phyloP scores from a whole-genome alignment of 2,797 vertebrate genomes.

The Moxostoma hubbsi region DNA sequence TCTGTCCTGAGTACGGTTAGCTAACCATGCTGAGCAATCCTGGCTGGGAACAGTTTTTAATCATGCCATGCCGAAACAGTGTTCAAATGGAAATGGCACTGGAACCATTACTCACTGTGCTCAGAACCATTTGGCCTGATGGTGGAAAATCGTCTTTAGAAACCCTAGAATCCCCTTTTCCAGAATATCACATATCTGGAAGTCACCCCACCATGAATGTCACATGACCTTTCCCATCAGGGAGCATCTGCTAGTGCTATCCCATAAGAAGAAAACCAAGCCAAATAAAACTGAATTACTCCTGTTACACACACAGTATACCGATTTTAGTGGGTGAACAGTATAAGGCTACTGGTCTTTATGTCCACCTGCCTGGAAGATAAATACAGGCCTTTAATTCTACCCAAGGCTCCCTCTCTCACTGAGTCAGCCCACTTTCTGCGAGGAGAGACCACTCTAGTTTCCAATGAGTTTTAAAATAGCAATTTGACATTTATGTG shows the following conservation, averaged over 20 bases:
- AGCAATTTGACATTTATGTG: too few relatives aligned
- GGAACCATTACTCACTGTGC: too few relatives aligned
- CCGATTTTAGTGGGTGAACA: constrained; percentile 30
- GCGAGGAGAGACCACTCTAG: constrained; percentile 20
- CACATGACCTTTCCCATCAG: not conserved
- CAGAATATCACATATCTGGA: not conserved
- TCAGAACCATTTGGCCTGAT: too few relatives aligned
- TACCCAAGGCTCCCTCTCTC: constrained; percentile 21
- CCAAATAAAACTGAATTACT: constrained; percentile 42
- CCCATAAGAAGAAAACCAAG: not conserved
- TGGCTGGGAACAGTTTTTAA: too few relatives aligned
- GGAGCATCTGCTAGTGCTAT: not conserved
- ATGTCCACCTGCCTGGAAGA: constrained; percentile 38
- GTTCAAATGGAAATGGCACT: too few relatives aligned
- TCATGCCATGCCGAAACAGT: too few relatives aligned
- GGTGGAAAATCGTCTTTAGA: not conserved
- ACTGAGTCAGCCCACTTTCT: constrained; percentile 36
- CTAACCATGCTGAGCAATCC: too few relatives aligned
- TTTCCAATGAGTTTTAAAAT: too few relatives aligned
- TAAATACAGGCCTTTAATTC: constrained; percentile 45
- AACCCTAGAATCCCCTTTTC: not conserved
- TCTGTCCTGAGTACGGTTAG: too few relatives aligned
- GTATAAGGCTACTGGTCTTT: constrained; percentile 42
- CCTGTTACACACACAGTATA: constrained; percentile 18
- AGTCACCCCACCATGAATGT: not conserved